Evolutionary conservation across 2,888 invertebrate species (phyloP).

Genomic region (Anarsia innoxiella): DNA sequence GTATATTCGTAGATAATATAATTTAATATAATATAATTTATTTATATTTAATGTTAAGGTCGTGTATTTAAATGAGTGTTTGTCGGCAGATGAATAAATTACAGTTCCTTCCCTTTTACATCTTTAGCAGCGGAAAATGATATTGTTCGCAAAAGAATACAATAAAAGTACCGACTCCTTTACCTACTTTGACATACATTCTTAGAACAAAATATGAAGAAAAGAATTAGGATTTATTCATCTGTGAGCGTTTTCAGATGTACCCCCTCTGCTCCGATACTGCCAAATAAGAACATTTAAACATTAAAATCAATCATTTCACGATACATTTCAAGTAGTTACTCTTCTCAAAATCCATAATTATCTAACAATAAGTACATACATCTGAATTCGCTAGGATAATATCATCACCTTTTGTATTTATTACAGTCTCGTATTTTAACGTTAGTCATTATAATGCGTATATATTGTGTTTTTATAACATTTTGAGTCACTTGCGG

Average conservation of each 20-base stretch:
- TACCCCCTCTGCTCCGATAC: not conserved
- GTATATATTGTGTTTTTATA: constrained; percentile 68
- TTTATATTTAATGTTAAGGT: constrained; percentile 48
- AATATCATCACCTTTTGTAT: constrained; percentile 41
- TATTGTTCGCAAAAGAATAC: too few relatives aligned
- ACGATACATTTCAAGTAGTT: too few relatives aligned
- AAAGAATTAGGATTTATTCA: constrained; percentile 1
- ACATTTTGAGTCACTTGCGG: constrained; percentile 73
- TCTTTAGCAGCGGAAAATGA: too few relatives aligned
- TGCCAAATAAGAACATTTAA: too few relatives aligned
- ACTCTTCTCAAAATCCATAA: not conserved
- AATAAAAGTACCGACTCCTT: too few relatives aligned
- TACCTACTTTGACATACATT: not conserved
- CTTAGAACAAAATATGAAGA: not conserved
- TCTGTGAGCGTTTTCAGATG: constrained; percentile 3
- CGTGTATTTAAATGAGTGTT: constrained; percentile 28
- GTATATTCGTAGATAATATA: constrained; percentile 72
- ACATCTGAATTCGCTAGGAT: constrained; percentile 30
- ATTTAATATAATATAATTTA: constrained; percentile 72
- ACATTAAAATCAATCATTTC: too few relatives aligned
- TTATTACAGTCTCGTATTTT: constrained; percentile 63
- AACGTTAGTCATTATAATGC: constrained; percentile 66
- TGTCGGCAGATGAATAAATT: constrained; percentile 22
- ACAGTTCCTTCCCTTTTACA: too few relatives aligned
- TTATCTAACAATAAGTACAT: not conserved